Base-by-base conservation (phyloP, 2,888 invertebrate genomes). In the Melitaea athalia region DNA sequence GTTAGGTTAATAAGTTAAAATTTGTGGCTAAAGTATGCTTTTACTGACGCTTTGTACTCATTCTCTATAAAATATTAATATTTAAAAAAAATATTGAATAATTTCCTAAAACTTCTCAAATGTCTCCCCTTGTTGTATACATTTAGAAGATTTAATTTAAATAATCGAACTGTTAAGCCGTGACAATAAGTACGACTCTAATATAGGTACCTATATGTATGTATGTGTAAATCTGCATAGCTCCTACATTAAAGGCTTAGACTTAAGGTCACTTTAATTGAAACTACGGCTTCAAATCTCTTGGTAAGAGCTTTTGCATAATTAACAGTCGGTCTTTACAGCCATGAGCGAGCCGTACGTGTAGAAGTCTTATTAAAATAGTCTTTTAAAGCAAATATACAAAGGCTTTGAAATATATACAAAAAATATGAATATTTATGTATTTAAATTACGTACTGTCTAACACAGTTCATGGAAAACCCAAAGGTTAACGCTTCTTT, bases 281-380 rank as follows among this genome's bases (percentile, higher is more conserved):
- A 42, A 42, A 42, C 57, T 10, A n/a, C 15, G 42, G 38, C 57
- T 38, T 57, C 14, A 57, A 42, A 42, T 57, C 57, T 57, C 57
- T n/a, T 15, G 31, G 55, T 55, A 14, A 55, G 42, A 8, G 15
- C 42, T 57, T 49, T 42, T 24, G 24, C 24, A 24, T 24, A 24
- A 24, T 24, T 24, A 24, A 24, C 24, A 24, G 24, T 1, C 24
- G 24, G 24, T 24, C 24, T 24, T 24, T 24, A 24, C 24, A 24
- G 24, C 24, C 24, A 24, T 24, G 24, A 24, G 57, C 57, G 8
- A 10, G 8, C 50, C 38, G 38, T 38, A 15, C 57, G 38, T 38
- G 33, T 57, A 57, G 4, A 38, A n/a, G 15, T 33, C 31, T 31
- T 55, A 55, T 33, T 53, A 12, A n/a, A 31, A 31, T 53, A 11